These are phyloP conservation scores for Sebastes hubbsi DNA, from an alignment of 2,797 vertebrate genomes.

Conservation along the genomic window DNA sequence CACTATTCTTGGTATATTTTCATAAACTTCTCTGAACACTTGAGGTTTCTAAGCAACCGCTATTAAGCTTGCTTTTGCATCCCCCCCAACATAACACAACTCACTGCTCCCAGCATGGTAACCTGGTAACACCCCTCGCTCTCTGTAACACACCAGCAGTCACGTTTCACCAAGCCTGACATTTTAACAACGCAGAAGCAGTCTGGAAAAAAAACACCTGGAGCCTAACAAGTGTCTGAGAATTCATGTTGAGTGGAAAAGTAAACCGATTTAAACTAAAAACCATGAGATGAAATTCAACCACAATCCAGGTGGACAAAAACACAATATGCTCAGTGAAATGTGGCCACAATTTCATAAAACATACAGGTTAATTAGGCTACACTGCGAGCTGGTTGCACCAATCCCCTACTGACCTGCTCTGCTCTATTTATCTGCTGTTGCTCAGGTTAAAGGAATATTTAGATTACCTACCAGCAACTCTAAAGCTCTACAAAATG, in stretches of 20 bases:
- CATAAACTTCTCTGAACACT: background rate
- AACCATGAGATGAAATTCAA: background rate
- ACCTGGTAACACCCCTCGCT: conserved; percentile 24
- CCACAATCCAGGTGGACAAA: background rate
- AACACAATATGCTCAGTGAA: background rate
- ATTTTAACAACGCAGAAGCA: background rate
- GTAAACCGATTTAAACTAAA: background rate
- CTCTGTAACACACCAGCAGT: background rate
- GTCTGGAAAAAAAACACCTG: background rate
- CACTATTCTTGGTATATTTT: background rate
- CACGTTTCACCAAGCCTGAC: conserved; percentile 13
- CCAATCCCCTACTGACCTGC: background rate
- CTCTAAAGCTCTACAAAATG: too few relatives aligned
- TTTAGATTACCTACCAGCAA: background rate
- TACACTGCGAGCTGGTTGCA: background rate
- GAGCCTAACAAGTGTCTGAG: background rate
- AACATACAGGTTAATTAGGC: background rate
- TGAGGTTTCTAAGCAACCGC: conserved; percentile 25
- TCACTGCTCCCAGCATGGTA: conserved; percentile 2
- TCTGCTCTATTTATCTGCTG: conserved; percentile 6
- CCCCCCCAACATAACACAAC: conserved; percentile 14
- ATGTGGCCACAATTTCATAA: background rate
- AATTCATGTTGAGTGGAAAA: background rate
- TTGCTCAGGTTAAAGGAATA: background rate
- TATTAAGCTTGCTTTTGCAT: background rate